phyloP scores from a whole-genome alignment of 2,888 invertebrate species.

The Drosophila villosipedis region DNA sequence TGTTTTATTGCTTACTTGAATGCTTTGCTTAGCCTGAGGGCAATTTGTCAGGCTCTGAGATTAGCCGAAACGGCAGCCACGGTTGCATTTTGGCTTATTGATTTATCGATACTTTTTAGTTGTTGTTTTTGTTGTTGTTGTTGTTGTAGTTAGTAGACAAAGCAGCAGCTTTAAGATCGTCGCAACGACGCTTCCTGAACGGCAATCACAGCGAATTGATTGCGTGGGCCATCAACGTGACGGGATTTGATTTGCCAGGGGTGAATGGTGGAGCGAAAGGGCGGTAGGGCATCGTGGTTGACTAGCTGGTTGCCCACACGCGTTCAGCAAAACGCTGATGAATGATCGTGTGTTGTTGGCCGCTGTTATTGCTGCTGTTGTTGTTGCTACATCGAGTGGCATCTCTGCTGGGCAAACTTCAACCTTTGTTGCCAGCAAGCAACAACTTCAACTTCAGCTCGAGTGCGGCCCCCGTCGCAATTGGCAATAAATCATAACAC shows the following conservation, averaged over 20 bases:
- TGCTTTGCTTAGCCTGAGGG: conserved; percentile 43
- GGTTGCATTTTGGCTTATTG: conserved; percentile 66
- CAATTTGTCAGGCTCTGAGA: conserved; percentile 65
- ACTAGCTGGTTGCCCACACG: conserved; percentile 50
- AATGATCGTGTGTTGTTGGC: conserved; percentile 38
- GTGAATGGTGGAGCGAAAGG: not conserved
- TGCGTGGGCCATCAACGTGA: conserved; percentile 53
- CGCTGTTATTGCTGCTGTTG: conserved; percentile 11
- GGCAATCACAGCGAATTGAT: conserved; percentile 55
- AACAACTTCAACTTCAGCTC: conserved; percentile 15
- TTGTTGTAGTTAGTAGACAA: conserved; percentile 8
- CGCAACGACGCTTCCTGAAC: conserved; percentile 47
- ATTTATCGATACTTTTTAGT: conserved; percentile 57
- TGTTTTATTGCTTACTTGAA: not conserved
- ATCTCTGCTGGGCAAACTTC: conserved; percentile 37
- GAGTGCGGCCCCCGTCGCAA: conserved; percentile 53
- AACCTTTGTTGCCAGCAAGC: conserved; percentile 22
- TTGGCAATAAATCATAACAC: conserved; percentile 80
- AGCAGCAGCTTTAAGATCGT: conserved; percentile 30
- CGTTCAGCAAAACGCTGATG: conserved; percentile 58
- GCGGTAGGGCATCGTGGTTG: not conserved
- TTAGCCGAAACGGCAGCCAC: conserved; percentile 56
- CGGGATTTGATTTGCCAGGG: conserved; percentile 46
- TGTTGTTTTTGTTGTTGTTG: not conserved
- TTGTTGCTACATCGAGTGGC: conserved; percentile 36